These are phyloP conservation scores for Cylindroiulus punctatus DNA, from an alignment of 2,888 invertebrate genomes.

Conservation along the genomic window DNA sequence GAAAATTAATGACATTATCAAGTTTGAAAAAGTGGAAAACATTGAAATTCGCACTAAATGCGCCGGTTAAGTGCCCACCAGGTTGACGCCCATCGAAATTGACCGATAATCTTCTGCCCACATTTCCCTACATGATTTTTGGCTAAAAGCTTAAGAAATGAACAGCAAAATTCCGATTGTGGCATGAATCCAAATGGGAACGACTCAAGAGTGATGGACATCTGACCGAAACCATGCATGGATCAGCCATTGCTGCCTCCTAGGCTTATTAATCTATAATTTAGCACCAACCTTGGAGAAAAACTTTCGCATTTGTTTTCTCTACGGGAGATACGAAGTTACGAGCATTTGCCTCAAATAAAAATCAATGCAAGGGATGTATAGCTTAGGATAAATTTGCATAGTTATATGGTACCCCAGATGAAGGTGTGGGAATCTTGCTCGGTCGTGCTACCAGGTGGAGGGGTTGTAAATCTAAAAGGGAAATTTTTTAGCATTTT, in stretches of 20 bases:
- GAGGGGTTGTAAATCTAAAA: conserved; percentile 27
- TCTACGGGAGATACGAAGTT: conserved; percentile 34
- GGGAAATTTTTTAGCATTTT: neutral
- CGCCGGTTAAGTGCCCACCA: neutral
- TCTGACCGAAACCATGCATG: neutral
- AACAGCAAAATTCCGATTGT: neutral
- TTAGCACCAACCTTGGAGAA: neutral
- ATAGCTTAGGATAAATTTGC: neutral
- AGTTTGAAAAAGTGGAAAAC: neutral
- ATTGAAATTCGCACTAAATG: conserved; percentile 22
- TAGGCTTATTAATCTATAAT: conserved; percentile 43
- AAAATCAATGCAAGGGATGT: conserved; percentile 39
- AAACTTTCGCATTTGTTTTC: conserved; percentile 45
- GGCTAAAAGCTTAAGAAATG: neutral
- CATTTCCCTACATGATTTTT: conserved; percentile 31
- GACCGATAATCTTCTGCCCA: conserved; percentile 45
- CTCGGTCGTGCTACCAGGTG: conserved; percentile 10
- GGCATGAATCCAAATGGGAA: conserved; percentile 14
- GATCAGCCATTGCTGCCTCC: neutral
- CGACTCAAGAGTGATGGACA: conserved; percentile 7
- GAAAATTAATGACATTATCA: conserved; percentile 20
- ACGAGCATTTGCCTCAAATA: conserved; percentile 8
- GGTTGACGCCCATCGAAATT: conserved; percentile 13
- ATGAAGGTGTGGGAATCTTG: conserved; percentile 36
- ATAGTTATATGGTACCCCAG: neutral